Conservation (phyloP, 1,140 invertebrate species). For the Drosophila gunungcola region DNA sequence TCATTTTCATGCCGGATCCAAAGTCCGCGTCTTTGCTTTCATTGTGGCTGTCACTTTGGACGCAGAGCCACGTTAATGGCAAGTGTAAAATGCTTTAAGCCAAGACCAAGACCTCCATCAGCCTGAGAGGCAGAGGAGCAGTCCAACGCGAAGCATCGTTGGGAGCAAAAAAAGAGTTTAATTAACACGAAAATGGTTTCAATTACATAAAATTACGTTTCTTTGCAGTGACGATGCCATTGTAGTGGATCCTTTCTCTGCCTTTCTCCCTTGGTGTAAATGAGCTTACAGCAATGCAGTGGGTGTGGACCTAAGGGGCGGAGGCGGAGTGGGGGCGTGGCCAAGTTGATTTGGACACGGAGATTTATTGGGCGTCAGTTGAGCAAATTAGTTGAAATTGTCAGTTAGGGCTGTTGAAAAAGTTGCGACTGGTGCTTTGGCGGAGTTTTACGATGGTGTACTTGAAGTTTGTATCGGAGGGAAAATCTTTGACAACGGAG, state of each 20-base stretch:
- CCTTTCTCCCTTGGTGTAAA: constrained; percentile 9
- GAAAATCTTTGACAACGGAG: constrained; percentile 14
- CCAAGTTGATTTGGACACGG: constrained; percentile 71
- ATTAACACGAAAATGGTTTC: constrained; percentile 84
- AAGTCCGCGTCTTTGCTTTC: constrained; percentile 74
- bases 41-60: constrained; percentile 80
- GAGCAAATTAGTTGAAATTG: constrained; percentile 81
- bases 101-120: constrained; percentile 51
- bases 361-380: constrained; percentile 79
- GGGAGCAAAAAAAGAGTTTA: constrained; percentile 74
- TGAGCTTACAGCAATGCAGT: constrained; percentile 31
- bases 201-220: constrained; percentile 84
- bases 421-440: constrained; percentile 19
- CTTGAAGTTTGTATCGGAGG: constrained; percentile 19
- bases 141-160: background rate
- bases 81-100: constrained; percentile 82
- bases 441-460: constrained; percentile 21
- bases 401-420: constrained; percentile 59
- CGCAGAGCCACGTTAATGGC: constrained; percentile 77
- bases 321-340: constrained; percentile 51
- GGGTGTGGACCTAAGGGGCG: constrained; percentile 15
- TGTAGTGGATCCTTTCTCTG: constrained; percentile 37
- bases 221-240: constrained; percentile 64
- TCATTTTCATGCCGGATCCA: constrained; percentile 9
- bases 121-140: constrained; percentile 13